A percentile compares a stretch with the other conserved stretches of the same genome.
phyloP scores from a whole-genome alignment of 2,888 invertebrate species.

The Podabrus alpinus region DNA sequence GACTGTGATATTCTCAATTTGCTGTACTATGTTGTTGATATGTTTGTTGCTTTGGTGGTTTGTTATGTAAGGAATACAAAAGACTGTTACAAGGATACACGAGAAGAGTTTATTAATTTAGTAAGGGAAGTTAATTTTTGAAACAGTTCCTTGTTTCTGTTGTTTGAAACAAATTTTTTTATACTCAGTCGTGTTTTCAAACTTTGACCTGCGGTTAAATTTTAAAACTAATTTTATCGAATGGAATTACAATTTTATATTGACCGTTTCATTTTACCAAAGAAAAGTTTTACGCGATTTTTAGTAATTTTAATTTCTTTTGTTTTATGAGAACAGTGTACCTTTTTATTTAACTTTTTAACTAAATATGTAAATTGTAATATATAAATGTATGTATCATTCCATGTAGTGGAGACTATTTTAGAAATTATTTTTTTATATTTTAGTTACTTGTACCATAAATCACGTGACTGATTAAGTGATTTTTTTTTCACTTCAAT shows the following conservation, averaged over 20 bases:
- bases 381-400: neutral
- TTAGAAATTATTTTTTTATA: neutral
- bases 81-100: neutral
- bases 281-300: neutral
- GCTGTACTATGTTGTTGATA: neutral
- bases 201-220: neutral
- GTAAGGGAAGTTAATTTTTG: neutral
- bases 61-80: neutral
- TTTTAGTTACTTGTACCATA: neutral
- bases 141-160: neutral
- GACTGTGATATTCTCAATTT: conserved; percentile 11
- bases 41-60: neutral
- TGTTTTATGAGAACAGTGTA: neutral
- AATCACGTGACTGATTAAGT: conserved; percentile 20
- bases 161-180: neutral
- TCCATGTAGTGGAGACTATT: neutral
- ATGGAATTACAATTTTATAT: neutral
- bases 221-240: neutral
- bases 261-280: neutral
- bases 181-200: neutral
- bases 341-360: neutral
- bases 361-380: neutral
- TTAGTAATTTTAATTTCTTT: neutral
- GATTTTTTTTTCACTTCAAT: conserved; percentile 5
- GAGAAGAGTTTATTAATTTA: neutral